These are phyloP conservation scores for Cerceris rybyensis DNA, from an alignment of 2,888 invertebrate species.

Conservation along the genomic window DNA sequence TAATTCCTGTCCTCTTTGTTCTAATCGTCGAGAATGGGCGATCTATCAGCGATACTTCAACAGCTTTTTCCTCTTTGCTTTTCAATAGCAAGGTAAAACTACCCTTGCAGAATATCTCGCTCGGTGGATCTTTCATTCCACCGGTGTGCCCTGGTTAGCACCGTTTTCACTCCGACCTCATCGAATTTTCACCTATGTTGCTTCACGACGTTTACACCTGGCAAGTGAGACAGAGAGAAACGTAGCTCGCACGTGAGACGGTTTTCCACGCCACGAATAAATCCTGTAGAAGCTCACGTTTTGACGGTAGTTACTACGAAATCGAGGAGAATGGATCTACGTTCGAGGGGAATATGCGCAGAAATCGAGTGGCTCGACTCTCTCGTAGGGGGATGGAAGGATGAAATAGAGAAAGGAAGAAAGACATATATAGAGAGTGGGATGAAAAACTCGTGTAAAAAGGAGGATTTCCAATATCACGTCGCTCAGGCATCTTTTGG, in stretches of 20 bases:
- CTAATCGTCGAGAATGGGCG: background rate
- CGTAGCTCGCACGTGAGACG: slow-evolving; percentile 14
- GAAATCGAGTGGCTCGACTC: slow-evolving; percentile 53
- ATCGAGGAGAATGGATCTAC: slow-evolving; percentile 37
- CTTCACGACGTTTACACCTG: slow-evolving; percentile 18
- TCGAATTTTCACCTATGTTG: slow-evolving; percentile 8
- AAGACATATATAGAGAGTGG: too few species aligned
- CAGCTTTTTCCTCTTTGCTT: background rate
- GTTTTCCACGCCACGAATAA: slow-evolving; percentile 25
- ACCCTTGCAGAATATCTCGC: slow-evolving; percentile 11
- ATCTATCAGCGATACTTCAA: background rate
- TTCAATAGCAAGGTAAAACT: background rate
- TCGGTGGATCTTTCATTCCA: slow-evolving; percentile 18
- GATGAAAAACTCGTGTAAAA: slow-evolving; percentile 37
- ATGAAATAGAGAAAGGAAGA: too few species aligned
- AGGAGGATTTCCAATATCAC: slow-evolving; percentile 53
- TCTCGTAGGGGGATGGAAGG: slow-evolving; percentile 20
- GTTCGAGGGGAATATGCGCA: slow-evolving; percentile 7
- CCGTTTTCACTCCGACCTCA: slow-evolving; percentile 17
- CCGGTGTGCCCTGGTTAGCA: slow-evolving; percentile 1
- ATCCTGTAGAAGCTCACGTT: slow-evolving; percentile 25
- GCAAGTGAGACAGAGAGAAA: background rate
- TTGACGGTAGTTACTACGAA: slow-evolving; percentile 33
- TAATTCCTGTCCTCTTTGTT: background rate
- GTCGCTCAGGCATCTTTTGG: slow-evolving; percentile 50